Evolutionary conservation across 2,888 invertebrate species (phyloP), one percentile per base, ranked within the genome.

Genomic region (Drosophila monieri): DNA sequence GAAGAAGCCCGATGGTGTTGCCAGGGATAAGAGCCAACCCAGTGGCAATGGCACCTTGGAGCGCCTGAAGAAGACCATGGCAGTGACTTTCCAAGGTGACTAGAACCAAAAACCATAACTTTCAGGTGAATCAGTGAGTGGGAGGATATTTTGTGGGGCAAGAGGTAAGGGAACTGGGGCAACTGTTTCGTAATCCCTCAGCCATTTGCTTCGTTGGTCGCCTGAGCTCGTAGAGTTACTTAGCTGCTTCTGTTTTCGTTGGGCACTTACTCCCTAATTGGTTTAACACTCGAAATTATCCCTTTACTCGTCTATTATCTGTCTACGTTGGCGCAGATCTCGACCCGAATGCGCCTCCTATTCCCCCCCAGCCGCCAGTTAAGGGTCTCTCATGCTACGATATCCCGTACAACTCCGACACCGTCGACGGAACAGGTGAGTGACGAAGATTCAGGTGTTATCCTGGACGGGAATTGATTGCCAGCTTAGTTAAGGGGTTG

Each of bases 321-420:
- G 60, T 35, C 70, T 74, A 80, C 78, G 70, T 58, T 48, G 73
- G 77, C 64, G 73, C 76, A 90, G 91, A 90, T 85, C 88, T 80
- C 78, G 90, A 89, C 85, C 80, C 84, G 84, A 87, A 85, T 71
- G 85, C 79, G 66, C 85, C 89, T 27, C 89, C 90, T 71, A 87
- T 93, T 83, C 94, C 94, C 84, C 93, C 94, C 88, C 93, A 92
- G 80, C 93, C 95, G 83, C 93, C 93, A 71, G 94, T 94, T 77
- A 94, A 94, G 91, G 93, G 94, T 90, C 93, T 94, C 90, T 92
- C 93, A 57, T 91, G 93, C 78, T 92, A 92, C 83, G 92, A 92
- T 52, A 52, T 39, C 91, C 92, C 92, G 66, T 81, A 87, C 91
- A 92, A 91, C 91, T 21, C 48, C 9, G 66, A 67, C 66, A 67